Percentiles rank a stretch among this genome's conserved stretches.
These are phyloP conservation scores for Callochromis pleurospilus DNA, from an alignment of 2,113 vertebrate genomes.

Conservation along the genomic window DNA sequence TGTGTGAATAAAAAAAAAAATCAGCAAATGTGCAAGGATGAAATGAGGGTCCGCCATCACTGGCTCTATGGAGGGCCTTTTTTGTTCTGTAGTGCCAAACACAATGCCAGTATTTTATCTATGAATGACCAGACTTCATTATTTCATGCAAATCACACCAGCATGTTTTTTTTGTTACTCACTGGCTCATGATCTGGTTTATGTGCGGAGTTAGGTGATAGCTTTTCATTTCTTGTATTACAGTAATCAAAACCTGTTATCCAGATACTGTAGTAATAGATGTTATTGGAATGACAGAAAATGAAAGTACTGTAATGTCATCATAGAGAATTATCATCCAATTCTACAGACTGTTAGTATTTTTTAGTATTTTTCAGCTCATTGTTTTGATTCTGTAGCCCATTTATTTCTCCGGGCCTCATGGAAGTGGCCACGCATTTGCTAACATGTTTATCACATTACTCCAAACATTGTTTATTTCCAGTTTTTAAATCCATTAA, in stretches of 20 bases:
- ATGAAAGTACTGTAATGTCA: background rate
- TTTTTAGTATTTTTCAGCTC: background rate
- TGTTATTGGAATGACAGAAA: background rate
- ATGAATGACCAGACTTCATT: background rate
- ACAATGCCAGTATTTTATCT: background rate
- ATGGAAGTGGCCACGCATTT: background rate
- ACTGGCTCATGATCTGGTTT: background rate
- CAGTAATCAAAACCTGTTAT: background rate
- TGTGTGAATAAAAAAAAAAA: constrained; percentile 25
- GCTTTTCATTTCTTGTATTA: background rate
- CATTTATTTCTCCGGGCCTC: background rate
- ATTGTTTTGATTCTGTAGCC: background rate
- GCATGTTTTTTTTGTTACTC: background rate
- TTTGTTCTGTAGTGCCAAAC: background rate
- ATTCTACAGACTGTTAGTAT: background rate
- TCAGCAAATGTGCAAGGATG: background rate
- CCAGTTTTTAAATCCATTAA: background rate
- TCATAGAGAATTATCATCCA: background rate
- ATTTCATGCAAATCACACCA: background rate
- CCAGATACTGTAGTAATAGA: background rate
- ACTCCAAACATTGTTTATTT: background rate
- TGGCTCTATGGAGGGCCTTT: background rate
- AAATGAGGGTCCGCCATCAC: constrained; percentile 15
- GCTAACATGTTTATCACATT: background rate
- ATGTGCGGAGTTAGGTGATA: fast-evolving